Evolutionary conservation across 2,113 vertebrate genomes (phyloP).

Genomic region (Miniopterus natalensis): DNA sequence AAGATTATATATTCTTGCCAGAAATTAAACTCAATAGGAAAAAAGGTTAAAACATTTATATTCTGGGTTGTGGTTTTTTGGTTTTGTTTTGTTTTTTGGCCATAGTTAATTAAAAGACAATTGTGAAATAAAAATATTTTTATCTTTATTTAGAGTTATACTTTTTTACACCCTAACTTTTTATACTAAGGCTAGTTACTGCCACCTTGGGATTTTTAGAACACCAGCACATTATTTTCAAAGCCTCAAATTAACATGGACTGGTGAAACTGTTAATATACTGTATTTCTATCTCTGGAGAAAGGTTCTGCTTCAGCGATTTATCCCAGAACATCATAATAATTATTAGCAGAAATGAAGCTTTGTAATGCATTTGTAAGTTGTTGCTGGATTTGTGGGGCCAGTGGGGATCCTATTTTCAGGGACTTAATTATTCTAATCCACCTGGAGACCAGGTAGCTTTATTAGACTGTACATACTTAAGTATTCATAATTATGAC

Average conservation of each 20-base stretch:
- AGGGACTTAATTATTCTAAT: slow-evolving; percentile 75
- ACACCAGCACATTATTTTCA: neutral
- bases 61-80: neutral
- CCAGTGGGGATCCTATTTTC: slow-evolving; percentile 63
- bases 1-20: neutral
- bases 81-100: neutral
- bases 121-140: neutral
- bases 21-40: neutral
- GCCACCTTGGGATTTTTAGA: neutral
- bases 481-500: slow-evolving; percentile 73
- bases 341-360: slow-evolving; percentile 55
- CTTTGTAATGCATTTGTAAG: slow-evolving; percentile 54
- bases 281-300: slow-evolving; percentile 29
- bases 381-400: slow-evolving; percentile 59
- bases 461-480: slow-evolving; percentile 63
- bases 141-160: slow-evolving; percentile 9
- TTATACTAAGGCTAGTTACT: neutral
- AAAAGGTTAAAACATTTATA: neutral
- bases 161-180: neutral
- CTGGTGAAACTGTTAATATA: slow-evolving; percentile 20
- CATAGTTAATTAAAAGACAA: neutral
- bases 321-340: slow-evolving; percentile 28
- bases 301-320: slow-evolving; percentile 61
- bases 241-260: neutral
- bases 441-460: slow-evolving; percentile 71